These are phyloP conservation scores for Agrochola lota DNA, from an alignment of 2,888 invertebrate species.

Conservation along the genomic window DNA sequence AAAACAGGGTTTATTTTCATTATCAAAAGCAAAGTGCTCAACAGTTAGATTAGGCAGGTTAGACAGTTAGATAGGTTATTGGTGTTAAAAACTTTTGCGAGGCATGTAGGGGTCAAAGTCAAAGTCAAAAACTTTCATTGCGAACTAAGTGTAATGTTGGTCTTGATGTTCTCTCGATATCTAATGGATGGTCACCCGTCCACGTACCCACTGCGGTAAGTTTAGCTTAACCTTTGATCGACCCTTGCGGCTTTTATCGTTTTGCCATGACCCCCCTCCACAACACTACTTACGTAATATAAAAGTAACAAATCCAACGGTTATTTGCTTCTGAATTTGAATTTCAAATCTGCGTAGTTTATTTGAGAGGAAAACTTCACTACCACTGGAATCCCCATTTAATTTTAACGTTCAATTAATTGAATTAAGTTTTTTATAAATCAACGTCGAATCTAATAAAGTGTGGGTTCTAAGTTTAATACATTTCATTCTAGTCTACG, in stretches of 20 bases:
- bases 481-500: not conserved
- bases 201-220: too few relatives aligned
- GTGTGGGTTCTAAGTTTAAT: slow-evolving; percentile 63
- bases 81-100: not conserved
- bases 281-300: not conserved
- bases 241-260: too few relatives aligned
- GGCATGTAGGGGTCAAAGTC: too few relatives aligned
- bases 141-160: too few relatives aligned
- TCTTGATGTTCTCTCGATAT: too few relatives aligned
- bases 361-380: slow-evolving; percentile 23
- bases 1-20: not conserved
- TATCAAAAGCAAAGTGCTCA: not conserved
- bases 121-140: too few relatives aligned
- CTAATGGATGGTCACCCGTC: too few relatives aligned
- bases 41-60: not conserved
- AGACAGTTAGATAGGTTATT: not conserved
- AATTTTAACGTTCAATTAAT: slow-evolving; percentile 58
- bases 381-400: slow-evolving; percentile 35
- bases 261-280: too few relatives aligned
- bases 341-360: slow-evolving; percentile 32
- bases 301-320: not conserved
- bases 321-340: not conserved
- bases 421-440: slow-evolving; percentile 68
- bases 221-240: too few relatives aligned
- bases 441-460: slow-evolving; percentile 70